Evolutionary conservation across 2,113 vertebrate species (phyloP).

Genomic region (Lampris incognitus): DNA sequence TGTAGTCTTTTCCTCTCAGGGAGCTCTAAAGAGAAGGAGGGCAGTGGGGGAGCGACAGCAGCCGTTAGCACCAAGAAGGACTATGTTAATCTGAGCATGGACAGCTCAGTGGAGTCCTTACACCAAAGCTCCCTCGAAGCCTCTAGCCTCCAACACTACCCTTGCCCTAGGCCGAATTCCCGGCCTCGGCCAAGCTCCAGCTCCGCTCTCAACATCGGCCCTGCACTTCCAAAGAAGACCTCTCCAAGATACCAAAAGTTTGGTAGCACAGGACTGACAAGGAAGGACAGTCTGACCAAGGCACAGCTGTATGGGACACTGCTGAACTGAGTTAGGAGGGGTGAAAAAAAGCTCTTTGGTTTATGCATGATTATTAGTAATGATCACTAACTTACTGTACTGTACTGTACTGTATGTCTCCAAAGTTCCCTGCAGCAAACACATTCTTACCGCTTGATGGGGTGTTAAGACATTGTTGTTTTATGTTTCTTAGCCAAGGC

Average conservation of each 20-base stretch:
- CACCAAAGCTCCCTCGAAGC: slow-evolving; percentile 89
- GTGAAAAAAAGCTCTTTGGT: slow-evolving; percentile 23
- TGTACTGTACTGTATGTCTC: slow-evolving; percentile 55
- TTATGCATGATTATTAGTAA: slow-evolving; percentile 69
- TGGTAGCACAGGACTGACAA: slow-evolving; percentile 90
- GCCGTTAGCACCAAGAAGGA: slow-evolving; percentile 80
- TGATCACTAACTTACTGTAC: slow-evolving; percentile 64
- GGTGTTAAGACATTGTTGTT: slow-evolving; percentile 61
- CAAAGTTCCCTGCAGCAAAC: slow-evolving; percentile 52
- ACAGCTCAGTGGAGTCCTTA: slow-evolving; percentile 90
- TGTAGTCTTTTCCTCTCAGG: slow-evolving; percentile 86
- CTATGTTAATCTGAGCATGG: slow-evolving; percentile 85
- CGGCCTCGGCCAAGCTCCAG: slow-evolving; percentile 76
- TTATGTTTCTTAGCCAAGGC: slow-evolving; percentile 78
- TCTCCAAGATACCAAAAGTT: slow-evolving; percentile 90
- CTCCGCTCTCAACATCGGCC: slow-evolving; percentile 78
- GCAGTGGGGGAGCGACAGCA: slow-evolving; percentile 38
- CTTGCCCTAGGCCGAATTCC: slow-evolving; percentile 72
- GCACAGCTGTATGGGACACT: slow-evolving; percentile 97
- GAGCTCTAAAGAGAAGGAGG: slow-evolving; percentile 86
- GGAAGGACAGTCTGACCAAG: slow-evolving; percentile 98
- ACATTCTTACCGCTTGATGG: slow-evolving; percentile 52
- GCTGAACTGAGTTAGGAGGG: slow-evolving; percentile 85
- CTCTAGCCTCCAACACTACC: slow-evolving; percentile 88
- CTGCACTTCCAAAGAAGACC: slow-evolving; percentile 82